These are phyloP conservation scores for Agonum fuliginosum DNA, from an alignment of 2,888 invertebrate species.

Conservation along the genomic window DNA sequence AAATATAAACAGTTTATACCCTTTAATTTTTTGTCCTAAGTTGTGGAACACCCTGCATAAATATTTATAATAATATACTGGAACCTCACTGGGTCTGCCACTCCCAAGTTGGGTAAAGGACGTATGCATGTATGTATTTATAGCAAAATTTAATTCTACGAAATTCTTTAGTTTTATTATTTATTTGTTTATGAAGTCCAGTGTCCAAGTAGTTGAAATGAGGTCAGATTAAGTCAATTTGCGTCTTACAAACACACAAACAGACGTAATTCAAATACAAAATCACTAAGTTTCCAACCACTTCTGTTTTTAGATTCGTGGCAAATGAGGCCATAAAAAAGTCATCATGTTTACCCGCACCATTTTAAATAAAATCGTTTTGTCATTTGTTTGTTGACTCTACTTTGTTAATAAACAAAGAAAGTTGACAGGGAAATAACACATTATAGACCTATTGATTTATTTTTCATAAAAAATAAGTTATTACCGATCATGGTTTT, in stretches of 20 bases:
- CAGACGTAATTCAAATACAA: constrained; percentile 12
- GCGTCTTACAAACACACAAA: not conserved
- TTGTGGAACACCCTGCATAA: too few relatives aligned
- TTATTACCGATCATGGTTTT: too few relatives aligned
- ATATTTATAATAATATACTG: too few relatives aligned
- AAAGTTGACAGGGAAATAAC: not conserved
- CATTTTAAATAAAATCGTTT: not conserved
- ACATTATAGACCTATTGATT: not conserved
- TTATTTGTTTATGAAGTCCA: constrained; percentile 14
- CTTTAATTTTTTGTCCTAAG: too few relatives aligned
- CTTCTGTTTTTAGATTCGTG: not conserved
- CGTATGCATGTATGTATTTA: too few relatives aligned
- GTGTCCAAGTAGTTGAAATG: not conserved
- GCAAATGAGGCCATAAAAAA: not conserved
- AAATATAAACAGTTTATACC: too few relatives aligned
- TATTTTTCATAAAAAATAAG: not conserved
- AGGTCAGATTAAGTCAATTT: constrained; percentile 12
- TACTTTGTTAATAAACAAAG: not conserved
- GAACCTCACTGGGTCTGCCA: too few relatives aligned
- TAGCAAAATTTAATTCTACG: not conserved
- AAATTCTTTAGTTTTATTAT: not conserved
- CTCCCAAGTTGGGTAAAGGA: not conserved
- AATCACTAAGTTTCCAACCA: not conserved
- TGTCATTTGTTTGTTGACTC: not conserved
- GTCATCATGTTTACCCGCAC: not conserved